Evolutionary conservation across 2,797 vertebrate species (phyloP), one percentile per base, ranked within the genome.

Genomic region (Kryptopterus vitreolus): DNA sequence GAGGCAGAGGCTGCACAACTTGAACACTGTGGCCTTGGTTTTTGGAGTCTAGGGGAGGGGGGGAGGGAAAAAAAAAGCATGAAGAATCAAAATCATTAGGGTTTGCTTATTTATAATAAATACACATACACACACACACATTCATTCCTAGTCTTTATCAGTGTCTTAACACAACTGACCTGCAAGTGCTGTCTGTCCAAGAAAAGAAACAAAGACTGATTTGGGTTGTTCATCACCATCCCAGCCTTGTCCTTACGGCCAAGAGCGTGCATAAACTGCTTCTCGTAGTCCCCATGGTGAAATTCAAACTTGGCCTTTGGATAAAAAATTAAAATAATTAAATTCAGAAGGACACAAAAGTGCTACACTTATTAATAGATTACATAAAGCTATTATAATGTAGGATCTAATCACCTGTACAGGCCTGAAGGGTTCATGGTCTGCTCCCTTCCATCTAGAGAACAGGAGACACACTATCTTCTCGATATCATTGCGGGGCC

Each of bases 391-490:
- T n/a, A 66, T 7, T 57, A 52, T 4, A n/a, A 3, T 8, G 9
- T 22, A 74, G 0, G 1, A 59, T 0, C 26, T 3, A 81, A 82
- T 85, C 91, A 98, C 98, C 97, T 99, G 96, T 95, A 99, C 95
- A 96, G 97, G 98, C 97, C 97, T 95, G 88, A 96, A 99, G 90
- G 98, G 96, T 92, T 99, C 98, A 85, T 95, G 92, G 80, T 98
- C 97, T 73, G 96, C 96, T 92, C 97, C 98, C 91, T 99, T 99
- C 98, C 98, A 99, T 92, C 97, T 96, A 92, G 98, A 99, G 92
- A 99, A 99, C 88, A 99, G 95, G 94, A 99, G 96, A 95, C 98
- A 99, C 91, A 98, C 98, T 90, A 99, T 96, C 95, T 99, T 99
- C 92, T 99, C 98, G 89, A 99, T 99, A 89, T 99, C 98, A 69